Percentiles rank a stretch among this genome's conserved stretches.
phyloP scores from a whole-genome alignment of 1,140 invertebrate genomes.

The Tetranychus cinnabarinus region DNA sequence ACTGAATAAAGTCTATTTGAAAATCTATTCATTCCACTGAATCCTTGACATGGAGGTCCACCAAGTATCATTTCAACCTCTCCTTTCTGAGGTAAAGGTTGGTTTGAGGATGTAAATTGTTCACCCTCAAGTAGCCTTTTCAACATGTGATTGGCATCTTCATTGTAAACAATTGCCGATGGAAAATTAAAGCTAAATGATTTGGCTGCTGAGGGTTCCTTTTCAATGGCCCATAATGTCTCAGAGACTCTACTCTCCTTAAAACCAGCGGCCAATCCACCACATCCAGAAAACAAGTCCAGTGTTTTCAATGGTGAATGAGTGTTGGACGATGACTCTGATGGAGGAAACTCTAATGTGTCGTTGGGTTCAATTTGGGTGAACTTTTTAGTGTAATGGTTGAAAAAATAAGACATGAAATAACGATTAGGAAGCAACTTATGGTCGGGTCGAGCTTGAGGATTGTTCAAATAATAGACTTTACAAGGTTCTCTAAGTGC shows the following conservation, averaged over 20 bases:
- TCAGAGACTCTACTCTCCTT: conserved; percentile 42
- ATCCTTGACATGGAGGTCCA: conserved; percentile 75
- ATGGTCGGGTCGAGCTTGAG: neutral
- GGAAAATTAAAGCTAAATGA: conserved; percentile 57
- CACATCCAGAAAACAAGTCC: conserved; percentile 74
- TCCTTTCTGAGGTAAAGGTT: conserved; percentile 43
- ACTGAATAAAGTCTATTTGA: conserved; percentile 61
- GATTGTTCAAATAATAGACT: neutral
- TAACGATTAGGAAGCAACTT: too few relatives aligned
- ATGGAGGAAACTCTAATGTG: too few relatives aligned
- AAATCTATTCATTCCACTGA: conserved; percentile 71
- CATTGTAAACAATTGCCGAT: conserved; percentile 42
- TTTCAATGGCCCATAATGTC: conserved; percentile 56
- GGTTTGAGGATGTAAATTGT: conserved; percentile 20
- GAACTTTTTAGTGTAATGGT: too few relatives aligned
- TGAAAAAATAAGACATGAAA: too few relatives aligned
- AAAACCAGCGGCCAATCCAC: conserved; percentile 34
- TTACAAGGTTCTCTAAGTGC: neutral
- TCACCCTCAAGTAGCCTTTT: conserved; percentile 33
- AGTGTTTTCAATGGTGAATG: conserved; percentile 25
- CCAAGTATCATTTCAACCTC: conserved; percentile 64
- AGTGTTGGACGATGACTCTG: too few relatives aligned
- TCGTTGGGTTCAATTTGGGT: too few relatives aligned
- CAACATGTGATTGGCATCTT: conserved; percentile 54
- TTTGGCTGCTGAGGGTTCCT: conserved; percentile 45